Percentiles rank a stretch among this genome's conserved stretches.
Conservation (phyloP, 2,888 invertebrate genomes). For the Dione juno region DNA sequence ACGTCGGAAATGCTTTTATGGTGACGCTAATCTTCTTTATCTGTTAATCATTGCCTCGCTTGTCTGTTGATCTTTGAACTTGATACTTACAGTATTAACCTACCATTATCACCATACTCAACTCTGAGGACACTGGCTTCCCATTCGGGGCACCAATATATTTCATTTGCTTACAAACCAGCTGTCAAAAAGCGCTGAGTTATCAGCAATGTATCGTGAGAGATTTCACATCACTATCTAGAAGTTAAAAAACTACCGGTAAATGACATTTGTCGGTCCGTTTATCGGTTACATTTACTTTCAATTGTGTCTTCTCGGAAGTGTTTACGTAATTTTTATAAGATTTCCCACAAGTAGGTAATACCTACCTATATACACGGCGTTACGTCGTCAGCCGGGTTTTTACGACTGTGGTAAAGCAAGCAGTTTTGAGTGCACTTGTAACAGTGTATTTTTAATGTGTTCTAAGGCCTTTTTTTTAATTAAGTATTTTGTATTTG, state of each 20-base stretch:
- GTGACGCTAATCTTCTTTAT: not conserved
- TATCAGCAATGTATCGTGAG: too few species aligned
- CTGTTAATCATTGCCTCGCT: not conserved
- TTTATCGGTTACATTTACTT: not conserved
- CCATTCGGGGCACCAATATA: not conserved
- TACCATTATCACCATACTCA: not conserved
- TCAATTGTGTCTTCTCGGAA: not conserved
- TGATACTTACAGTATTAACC: not conserved
- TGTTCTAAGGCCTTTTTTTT: not conserved
- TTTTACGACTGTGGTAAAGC: not conserved
- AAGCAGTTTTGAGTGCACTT: conserved; percentile 13
- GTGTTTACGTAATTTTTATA: conserved; percentile 14
- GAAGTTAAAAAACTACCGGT: not conserved
- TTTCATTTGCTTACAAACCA: not conserved
- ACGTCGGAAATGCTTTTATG: not conserved
- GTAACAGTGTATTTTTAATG: not conserved
- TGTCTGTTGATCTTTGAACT: conserved; percentile 6
- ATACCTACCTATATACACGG: too few species aligned
- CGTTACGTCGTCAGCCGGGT: conserved; percentile 17
- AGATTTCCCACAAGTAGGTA: conserved; percentile 1
- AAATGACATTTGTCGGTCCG: not conserved
- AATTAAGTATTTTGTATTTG: not conserved
- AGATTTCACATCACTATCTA: too few species aligned
- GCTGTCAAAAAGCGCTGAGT: too few species aligned
- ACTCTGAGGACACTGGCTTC: not conserved